Evolutionary conservation across 2,888 invertebrate genomes (phyloP).

Genomic region (Drosophila mayaguana): DNA sequence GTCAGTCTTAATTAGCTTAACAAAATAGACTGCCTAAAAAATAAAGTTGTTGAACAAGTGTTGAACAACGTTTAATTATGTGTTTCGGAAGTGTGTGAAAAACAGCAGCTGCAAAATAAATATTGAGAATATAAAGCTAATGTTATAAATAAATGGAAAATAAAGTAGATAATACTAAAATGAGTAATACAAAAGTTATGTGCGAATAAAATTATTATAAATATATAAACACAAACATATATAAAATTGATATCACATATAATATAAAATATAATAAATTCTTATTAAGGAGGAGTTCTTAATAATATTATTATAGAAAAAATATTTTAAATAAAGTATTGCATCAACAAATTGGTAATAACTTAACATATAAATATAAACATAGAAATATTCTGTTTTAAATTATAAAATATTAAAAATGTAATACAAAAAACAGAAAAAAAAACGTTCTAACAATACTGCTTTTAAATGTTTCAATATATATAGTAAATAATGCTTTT

Average conservation of each 20-base stretch:
- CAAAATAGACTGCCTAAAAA: not conserved
- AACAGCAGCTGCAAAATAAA: not conserved
- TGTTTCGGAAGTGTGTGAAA: slow-evolving; percentile 8
- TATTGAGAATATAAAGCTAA: not conserved
- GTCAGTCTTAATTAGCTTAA: slow-evolving; percentile 1
- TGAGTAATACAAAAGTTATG: not conserved
- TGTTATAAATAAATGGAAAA: not conserved
- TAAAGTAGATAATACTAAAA: not conserved
- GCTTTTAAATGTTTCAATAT: not conserved
- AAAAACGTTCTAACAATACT: not conserved
- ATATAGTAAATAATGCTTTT: not conserved
- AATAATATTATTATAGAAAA: too few species aligned
- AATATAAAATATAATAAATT: not conserved
- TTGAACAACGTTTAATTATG: not conserved
- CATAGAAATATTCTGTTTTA: not conserved
- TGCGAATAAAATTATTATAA: too few species aligned
- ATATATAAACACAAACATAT: too few species aligned
- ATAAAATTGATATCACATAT: not conserved
- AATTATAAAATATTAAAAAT: not conserved
- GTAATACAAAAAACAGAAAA: not conserved
- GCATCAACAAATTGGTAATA: too few species aligned
- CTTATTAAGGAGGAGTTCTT: too few species aligned
- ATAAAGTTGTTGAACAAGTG: not conserved
- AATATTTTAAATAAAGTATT: too few species aligned
- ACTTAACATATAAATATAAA: not conserved